Conservation (phyloP, 2,797 vertebrate genomes). For the Galagoides demidoff region DNA sequence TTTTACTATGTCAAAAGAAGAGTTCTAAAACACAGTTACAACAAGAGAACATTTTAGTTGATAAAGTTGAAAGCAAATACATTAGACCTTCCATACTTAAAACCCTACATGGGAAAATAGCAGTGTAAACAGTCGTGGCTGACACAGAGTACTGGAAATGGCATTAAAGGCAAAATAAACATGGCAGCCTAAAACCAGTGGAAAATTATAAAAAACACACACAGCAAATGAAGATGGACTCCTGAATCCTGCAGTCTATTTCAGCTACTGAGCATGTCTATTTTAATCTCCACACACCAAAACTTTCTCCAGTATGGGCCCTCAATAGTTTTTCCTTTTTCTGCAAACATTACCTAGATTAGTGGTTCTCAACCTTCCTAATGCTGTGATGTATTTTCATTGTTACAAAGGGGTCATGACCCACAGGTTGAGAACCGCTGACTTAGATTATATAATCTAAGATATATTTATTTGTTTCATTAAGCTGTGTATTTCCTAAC, state of each 20-base stretch:
- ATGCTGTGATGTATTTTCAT: too few relatives aligned
- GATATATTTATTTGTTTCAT: conserved; percentile 19
- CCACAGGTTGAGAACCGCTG: too few relatives aligned
- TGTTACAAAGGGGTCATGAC: too few relatives aligned
- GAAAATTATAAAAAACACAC: not conserved
- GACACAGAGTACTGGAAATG: not conserved
- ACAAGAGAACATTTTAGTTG: not conserved
- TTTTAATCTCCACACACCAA: conserved; percentile 8
- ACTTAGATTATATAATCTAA: not conserved
- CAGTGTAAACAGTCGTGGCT: not conserved
- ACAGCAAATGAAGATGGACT: not conserved
- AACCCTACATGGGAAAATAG: conserved; percentile 1
- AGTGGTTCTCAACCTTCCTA: too few relatives aligned
- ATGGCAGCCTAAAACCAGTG: not conserved
- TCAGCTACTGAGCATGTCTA: not conserved
- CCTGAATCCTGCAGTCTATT: not conserved
- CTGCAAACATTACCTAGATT: not conserved
- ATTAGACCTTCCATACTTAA: not conserved
- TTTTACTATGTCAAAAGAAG: conserved; percentile 6
- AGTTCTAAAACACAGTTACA: not conserved
- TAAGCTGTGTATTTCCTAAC: not conserved
- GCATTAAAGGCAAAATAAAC: not conserved
- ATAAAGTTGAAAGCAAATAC: not conserved
- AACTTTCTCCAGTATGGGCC: not conserved
- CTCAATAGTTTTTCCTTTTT: conserved; percentile 5